These are phyloP conservation scores for Champsocephalus esox DNA, from an alignment of 2,797 vertebrate species.

Conservation along the genomic window DNA sequence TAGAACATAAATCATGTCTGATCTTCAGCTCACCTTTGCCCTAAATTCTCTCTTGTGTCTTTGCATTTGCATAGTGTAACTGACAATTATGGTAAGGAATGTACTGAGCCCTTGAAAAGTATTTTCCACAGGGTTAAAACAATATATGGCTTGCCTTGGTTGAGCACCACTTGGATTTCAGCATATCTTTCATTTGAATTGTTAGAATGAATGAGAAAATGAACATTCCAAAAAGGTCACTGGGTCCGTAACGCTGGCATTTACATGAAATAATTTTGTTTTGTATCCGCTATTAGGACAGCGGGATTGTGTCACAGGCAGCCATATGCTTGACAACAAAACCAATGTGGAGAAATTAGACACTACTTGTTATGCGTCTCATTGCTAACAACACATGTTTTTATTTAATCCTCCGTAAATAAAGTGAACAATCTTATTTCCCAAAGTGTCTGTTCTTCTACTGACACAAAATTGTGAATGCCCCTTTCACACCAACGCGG, in stretches of 20 bases:
- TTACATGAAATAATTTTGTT: constrained; percentile 9
- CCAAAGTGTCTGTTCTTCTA: background rate
- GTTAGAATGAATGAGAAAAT: constrained; percentile 1
- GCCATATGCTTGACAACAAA: background rate
- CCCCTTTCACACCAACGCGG: too few relatives aligned
- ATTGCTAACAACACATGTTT: background rate
- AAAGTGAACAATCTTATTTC: background rate
- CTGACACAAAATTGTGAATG: background rate
- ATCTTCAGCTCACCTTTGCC: constrained; percentile 2
- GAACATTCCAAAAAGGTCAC: background rate
- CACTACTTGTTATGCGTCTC: background rate
- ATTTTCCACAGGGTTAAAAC: background rate
- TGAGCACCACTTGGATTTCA: background rate
- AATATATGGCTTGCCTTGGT: background rate
- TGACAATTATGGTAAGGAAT: constrained; percentile 15
- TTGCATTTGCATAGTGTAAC: constrained; percentile 1
- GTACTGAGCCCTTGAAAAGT: background rate
- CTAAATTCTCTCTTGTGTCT: background rate
- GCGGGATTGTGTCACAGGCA: background rate
- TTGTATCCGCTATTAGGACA: background rate
- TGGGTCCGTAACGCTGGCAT: background rate
- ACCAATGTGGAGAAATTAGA: constrained; percentile 18
- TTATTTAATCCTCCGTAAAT: background rate
- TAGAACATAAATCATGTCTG: constrained; percentile 11
- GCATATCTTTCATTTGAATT: background rate